These are phyloP conservation scores for Eurystomus gularis DNA, from an alignment of 2,113 vertebrate species.

Conservation along the genomic window DNA sequence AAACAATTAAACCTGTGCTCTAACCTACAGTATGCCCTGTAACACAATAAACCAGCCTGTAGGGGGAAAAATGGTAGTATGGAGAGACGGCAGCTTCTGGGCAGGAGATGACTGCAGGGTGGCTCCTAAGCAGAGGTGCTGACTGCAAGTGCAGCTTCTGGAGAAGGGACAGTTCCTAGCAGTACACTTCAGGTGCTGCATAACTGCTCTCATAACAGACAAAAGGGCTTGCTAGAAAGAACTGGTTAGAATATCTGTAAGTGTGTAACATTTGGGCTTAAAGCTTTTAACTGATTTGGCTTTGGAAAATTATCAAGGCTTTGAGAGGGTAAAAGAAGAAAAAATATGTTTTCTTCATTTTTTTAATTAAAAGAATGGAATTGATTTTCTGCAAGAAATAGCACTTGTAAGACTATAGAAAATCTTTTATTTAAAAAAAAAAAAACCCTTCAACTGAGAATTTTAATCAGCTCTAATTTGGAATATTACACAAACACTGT, in stretches of 20 bases:
- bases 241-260: neutral
- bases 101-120: neutral
- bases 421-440: neutral
- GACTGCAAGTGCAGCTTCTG: neutral
- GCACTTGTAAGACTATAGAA: neutral
- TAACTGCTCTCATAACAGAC: neutral
- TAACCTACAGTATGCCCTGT: neutral
- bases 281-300: neutral
- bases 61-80: neutral
- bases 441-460: neutral
- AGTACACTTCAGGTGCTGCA: neutral
- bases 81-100: neutral
- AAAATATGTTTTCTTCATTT: neutral
- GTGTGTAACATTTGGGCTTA: neutral
- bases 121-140: neutral
- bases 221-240: neutral
- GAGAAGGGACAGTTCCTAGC: neutral
- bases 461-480: neutral
- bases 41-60: neutral
- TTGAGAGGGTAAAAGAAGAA: neutral
- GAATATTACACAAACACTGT: fast-evolving
- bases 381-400: neutral
- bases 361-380: neutral
- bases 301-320: neutral
- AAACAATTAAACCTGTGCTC: neutral